A percentile compares a stretch with the other conserved stretches of the same genome.
Evolutionary conservation across 2,113 vertebrate species (phyloP).

Genomic region (Caretta caretta): DNA sequence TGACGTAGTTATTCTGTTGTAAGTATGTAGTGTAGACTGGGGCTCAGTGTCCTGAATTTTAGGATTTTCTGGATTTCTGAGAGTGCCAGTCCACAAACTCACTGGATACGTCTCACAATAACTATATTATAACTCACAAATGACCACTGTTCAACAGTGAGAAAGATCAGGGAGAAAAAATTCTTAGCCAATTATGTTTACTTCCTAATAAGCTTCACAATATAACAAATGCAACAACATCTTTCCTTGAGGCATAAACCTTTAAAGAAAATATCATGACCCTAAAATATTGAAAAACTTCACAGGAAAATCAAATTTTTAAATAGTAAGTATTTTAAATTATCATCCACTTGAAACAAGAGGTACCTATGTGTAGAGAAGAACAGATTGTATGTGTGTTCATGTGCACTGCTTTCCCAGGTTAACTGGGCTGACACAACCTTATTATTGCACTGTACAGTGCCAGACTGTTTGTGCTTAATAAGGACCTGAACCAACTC

Average conservation of each 20-base stretch:
- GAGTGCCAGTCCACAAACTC: not conserved
- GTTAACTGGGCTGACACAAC: not conserved
- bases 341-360: not conserved
- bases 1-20: not conserved
- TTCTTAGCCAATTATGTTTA: not conserved
- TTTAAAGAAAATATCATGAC: not conserved
- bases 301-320: not conserved
- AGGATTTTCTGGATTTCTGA: not conserved
- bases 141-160: not conserved
- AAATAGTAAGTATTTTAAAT: not conserved
- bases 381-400: not conserved
- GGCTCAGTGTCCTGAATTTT: not conserved
- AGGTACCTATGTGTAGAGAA: not conserved
- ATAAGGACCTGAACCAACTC: not conserved
- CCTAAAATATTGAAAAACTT: not conserved
- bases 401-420: not conserved
- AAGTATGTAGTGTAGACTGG: not conserved
- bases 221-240: not conserved
- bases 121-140: not conserved
- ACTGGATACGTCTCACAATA: not conserved
- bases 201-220: not conserved
- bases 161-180: not conserved
- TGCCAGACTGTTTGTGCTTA: not conserved
- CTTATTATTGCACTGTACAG: not conserved
- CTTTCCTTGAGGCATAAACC: not conserved